Conservation (phyloP, 2,888 invertebrate species). For the Sceliomorpha sp. region DNA sequence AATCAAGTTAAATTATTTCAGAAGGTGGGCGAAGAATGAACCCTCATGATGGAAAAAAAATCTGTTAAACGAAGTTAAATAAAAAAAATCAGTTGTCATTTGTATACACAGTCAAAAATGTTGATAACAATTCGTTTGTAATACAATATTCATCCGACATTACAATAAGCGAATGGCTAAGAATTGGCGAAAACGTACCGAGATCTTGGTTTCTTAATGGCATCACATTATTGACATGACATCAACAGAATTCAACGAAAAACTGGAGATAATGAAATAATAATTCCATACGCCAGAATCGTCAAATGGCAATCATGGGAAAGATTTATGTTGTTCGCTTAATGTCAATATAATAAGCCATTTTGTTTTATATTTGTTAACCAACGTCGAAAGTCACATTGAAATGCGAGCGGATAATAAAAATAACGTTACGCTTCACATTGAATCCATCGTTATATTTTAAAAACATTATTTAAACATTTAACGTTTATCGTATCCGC, state of each 20-base stretch:
- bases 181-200: constrained; percentile 3
- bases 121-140: too few relatives aligned
- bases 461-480: too few relatives aligned
- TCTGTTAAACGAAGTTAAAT: too few relatives aligned
- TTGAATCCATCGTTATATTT: too few relatives aligned
- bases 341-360: constrained; percentile 71
- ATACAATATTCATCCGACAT: too few relatives aligned
- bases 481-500: too few relatives aligned
- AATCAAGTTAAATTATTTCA: too few relatives aligned
- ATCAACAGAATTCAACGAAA: constrained; percentile 4
- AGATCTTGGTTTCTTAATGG: constrained; percentile 22
- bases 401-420: too few relatives aligned
- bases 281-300: constrained; percentile 60
- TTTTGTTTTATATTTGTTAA: constrained; percentile 24
- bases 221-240: constrained; percentile 5
- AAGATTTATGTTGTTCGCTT: constrained; percentile 55
- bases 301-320: constrained; percentile 67
- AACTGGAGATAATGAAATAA: constrained; percentile 68
- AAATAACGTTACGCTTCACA: constrained; percentile 24
- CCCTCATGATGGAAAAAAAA: too few relatives aligned
- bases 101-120: too few relatives aligned
- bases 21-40: too few relatives aligned
- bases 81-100: too few relatives aligned
- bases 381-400: constrained; percentile 23
- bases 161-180: constrained; percentile 5